Evolutionary conservation across 2,113 vertebrate species (phyloP).

Genomic region (Mesocricetus auratus): DNA sequence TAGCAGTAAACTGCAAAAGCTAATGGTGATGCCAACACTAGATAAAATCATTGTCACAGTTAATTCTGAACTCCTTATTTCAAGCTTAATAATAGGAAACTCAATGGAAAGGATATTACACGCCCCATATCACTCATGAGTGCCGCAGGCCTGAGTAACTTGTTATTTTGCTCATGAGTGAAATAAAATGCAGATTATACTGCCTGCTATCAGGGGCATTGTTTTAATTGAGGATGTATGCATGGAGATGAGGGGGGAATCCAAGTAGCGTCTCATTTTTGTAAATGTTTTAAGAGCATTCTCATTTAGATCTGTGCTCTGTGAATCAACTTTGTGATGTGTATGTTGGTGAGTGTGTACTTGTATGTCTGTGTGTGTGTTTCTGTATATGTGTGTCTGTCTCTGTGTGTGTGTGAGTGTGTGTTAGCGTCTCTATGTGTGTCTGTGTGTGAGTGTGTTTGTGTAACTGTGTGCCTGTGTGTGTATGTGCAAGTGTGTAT

Average conservation of each 20-base stretch:
- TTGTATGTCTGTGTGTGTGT: neutral
- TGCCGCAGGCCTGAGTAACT: slow-evolving; percentile 93
- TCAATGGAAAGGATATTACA: slow-evolving; percentile 93
- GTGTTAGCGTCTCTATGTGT: no score
- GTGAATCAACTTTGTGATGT: slow-evolving; percentile 58
- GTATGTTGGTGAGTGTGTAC: neutral
- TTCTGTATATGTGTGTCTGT: neutral
- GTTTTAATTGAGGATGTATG: slow-evolving; percentile 88
- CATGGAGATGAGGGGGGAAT: slow-evolving; percentile 79
- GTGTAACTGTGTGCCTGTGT: neutral
- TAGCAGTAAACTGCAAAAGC: slow-evolving; percentile 91
- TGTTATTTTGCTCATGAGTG: slow-evolving; percentile 92
- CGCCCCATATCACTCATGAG: slow-evolving; percentile 92
- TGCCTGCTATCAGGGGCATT: slow-evolving; percentile 89
- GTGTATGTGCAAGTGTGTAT: neutral
- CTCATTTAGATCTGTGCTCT: slow-evolving; percentile 74
- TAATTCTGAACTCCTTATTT: slow-evolving; percentile 94
- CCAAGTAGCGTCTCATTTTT: slow-evolving; percentile 81
- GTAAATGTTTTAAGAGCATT: slow-evolving; percentile 76
- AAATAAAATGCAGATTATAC: slow-evolving; percentile 93
- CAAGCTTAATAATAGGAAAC: slow-evolving; percentile 93
- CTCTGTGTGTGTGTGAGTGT: no score
- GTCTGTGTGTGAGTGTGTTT: neutral
- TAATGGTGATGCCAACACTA: slow-evolving; percentile 90
- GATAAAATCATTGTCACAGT: slow-evolving; percentile 93